Conservation (phyloP, 2,888 invertebrate species). For the Pyralis farinalis region DNA sequence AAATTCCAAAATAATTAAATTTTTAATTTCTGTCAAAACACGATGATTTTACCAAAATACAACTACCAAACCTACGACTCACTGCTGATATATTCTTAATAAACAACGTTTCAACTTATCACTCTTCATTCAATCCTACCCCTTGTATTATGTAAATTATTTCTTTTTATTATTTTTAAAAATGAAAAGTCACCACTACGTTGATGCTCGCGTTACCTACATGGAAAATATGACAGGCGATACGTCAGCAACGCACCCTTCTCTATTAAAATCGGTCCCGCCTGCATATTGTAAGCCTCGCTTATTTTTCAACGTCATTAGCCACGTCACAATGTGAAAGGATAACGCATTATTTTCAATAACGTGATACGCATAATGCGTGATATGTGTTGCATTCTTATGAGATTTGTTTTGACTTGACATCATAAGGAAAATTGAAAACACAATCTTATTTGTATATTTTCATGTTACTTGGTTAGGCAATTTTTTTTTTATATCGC, state of each 20-base stretch:
- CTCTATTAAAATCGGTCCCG: conserved; percentile 32
- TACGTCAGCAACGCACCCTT: conserved; percentile 34
- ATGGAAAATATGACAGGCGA: conserved; percentile 38
- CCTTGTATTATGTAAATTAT: neutral
- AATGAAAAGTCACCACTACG: conserved; percentile 33
- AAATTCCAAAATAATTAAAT: too few relatives aligned
- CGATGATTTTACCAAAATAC: neutral
- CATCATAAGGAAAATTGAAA: too few relatives aligned
- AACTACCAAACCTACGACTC: neutral
- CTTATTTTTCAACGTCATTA: conserved; percentile 62
- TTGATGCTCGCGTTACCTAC: conserved; percentile 25
- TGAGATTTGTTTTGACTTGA: too few relatives aligned
- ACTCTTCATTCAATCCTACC: neutral
- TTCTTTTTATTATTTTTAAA: conserved; percentile 12
- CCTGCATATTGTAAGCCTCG: conserved; percentile 33
- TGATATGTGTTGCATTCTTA: too few relatives aligned
- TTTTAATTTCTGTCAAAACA: too few relatives aligned
- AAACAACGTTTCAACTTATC: too few relatives aligned
- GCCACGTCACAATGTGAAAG: conserved; percentile 38
- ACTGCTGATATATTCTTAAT: too few relatives aligned
- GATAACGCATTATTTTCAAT: conserved; percentile 43
- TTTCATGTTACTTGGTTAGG: too few relatives aligned
- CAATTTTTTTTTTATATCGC: too few relatives aligned
- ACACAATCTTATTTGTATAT: too few relatives aligned
- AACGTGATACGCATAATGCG: conserved; percentile 19